Percentiles rank a stretch among this genome's conserved stretches.
These are phyloP conservation scores for Embiotoca jacksoni DNA, from an alignment of 2,113 vertebrate genomes.

Conservation along the genomic window DNA sequence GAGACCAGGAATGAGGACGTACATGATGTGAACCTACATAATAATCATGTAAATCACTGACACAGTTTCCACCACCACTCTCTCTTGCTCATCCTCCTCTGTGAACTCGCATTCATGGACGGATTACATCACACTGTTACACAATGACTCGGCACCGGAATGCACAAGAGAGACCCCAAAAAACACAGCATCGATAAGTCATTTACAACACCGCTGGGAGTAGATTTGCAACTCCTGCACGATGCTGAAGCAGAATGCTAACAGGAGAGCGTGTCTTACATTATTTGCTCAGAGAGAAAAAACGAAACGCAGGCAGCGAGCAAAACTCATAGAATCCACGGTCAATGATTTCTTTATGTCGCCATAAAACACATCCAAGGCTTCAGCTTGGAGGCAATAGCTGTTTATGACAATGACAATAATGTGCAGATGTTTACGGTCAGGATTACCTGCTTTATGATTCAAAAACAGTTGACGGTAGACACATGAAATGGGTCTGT, in stretches of 20 bases:
- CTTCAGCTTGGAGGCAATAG: conserved; percentile 4
- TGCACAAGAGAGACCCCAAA: conserved; percentile 57
- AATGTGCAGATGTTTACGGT: conserved; percentile 35
- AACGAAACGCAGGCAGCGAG: neutral
- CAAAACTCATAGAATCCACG: neutral
- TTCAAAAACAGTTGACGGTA: conserved; percentile 33
- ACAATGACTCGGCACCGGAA: conserved; percentile 71
- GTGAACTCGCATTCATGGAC: conserved; percentile 68
- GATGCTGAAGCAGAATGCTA: neutral
- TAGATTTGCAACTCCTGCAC: conserved; percentile 29
- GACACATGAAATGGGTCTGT: conserved; percentile 28
- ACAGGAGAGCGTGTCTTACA: conserved; percentile 11
- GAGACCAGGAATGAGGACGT: conserved; percentile 43
- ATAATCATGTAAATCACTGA: conserved; percentile 71
- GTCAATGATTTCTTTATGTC: conserved; percentile 26
- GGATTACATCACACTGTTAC: conserved; percentile 81
- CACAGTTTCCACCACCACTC: conserved; percentile 65
- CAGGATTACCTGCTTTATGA: conserved; percentile 34
- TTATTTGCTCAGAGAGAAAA: conserved; percentile 3
- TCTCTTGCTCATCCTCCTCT: conserved; percentile 55
- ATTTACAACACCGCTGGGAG: conserved; percentile 54
- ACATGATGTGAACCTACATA: conserved; percentile 68
- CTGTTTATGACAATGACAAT: conserved; percentile 12
- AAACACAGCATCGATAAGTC: conserved; percentile 51
- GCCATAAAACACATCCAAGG: conserved; percentile 27